Evolutionary conservation across 1,140 invertebrate species (phyloP).

Genomic region (Pissodes strobi): DNA sequence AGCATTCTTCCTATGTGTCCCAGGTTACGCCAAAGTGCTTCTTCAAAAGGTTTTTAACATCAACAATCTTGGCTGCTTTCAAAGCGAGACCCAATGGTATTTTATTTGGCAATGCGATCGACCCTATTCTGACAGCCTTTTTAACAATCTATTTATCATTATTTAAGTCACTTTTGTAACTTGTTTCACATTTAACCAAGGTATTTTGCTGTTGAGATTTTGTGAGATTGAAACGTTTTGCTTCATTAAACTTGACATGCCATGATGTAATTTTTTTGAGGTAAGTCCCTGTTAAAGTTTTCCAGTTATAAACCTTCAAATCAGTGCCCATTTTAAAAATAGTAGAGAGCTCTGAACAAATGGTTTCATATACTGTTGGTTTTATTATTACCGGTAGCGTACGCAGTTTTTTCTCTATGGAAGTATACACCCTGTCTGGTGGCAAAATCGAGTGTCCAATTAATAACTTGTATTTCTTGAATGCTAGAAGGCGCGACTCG

Average conservation of each 20-base stretch:
- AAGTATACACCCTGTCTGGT: not conserved
- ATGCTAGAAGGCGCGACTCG: no score
- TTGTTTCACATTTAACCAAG: not conserved
- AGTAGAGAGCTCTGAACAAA: not conserved
- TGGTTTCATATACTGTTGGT: not conserved
- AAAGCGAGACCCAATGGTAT: not conserved
- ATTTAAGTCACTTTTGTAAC: no score
- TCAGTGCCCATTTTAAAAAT: no score
- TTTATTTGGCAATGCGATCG: conserved; percentile 1
- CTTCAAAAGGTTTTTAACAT: not conserved
- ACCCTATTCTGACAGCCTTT: not conserved
- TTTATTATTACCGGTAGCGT: not conserved
- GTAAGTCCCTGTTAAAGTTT: not conserved
- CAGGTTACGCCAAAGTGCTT: no score
- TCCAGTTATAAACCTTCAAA: conserved; percentile 2
- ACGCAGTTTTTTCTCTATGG: not conserved
- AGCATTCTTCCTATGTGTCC: not conserved
- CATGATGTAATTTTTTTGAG: conserved; percentile 1
- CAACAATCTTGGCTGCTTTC: not conserved
- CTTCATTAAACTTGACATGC: conserved; percentile 6
- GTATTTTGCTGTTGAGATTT: conserved; percentile 4
- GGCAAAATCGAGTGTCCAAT: not conserved
- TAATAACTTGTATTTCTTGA: not conserved
- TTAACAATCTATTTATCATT: conserved; percentile 4
- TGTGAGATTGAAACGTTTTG: conserved; percentile 3